Conservation (phyloP, 2,888 invertebrate genomes). For the Galeruca laticollis region DNA sequence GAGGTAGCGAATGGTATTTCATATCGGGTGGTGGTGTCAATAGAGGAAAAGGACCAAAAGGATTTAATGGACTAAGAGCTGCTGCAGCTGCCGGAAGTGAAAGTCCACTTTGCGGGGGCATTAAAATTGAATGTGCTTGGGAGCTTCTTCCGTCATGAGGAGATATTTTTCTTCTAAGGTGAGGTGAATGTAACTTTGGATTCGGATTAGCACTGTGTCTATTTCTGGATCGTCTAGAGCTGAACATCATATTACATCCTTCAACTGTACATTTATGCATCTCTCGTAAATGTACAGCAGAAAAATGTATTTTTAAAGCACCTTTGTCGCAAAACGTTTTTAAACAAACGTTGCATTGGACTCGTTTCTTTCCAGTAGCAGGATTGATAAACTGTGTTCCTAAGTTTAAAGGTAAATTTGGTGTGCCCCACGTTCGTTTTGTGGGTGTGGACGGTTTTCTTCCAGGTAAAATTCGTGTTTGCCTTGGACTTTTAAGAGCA, state of each 20-base stretch:
- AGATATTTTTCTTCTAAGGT: constrained; percentile 91
- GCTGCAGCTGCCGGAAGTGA: constrained; percentile 72
- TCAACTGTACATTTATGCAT: constrained; percentile 99
- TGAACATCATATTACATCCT: constrained; percentile 99
- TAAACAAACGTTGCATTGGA: constrained; percentile 97
- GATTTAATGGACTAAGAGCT: constrained; percentile 78
- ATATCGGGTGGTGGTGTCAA: constrained; percentile 78
- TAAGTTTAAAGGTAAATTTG: constrained; percentile 82
- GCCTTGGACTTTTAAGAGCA: constrained; percentile 66
- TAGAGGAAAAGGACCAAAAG: constrained; percentile 84
- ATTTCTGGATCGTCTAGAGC: constrained; percentile 94
- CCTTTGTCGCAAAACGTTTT: constrained; percentile 99
- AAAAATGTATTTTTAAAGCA: constrained; percentile 98
- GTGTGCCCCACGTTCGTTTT: constrained; percentile 84
- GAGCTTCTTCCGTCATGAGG: constrained; percentile 93
- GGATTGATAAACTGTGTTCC: constrained; percentile 94
- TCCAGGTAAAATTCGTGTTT: constrained; percentile 66
- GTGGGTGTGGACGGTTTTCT: constrained; percentile 80
- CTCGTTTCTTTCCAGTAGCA: constrained; percentile 94
- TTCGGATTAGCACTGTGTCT: constrained; percentile 98
- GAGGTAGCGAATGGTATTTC: constrained; percentile 72
- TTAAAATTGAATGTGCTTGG: constrained; percentile 84
- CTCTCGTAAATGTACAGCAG: constrained; percentile 97
- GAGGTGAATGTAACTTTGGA: constrained; percentile 97
- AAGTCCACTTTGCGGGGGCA: constrained; percentile 79